Conservation (phyloP, 2,888 invertebrate genomes). For the Rhodophaea formosa region DNA sequence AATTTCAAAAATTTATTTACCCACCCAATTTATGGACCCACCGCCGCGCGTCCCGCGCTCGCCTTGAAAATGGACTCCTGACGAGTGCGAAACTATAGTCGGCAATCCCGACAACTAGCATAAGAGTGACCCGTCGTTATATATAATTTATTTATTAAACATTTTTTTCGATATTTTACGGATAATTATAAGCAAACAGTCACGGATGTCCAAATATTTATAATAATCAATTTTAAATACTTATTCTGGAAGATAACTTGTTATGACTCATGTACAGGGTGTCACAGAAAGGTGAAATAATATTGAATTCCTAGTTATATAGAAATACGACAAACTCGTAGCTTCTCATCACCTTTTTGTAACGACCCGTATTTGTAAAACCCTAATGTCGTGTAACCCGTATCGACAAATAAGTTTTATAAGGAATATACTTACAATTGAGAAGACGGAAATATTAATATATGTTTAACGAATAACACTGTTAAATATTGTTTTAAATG, state of each 20-base stretch:
- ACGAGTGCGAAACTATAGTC: too few relatives aligned
- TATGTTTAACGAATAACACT: conserved; percentile 39
- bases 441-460: conserved; percentile 47
- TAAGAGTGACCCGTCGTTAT: too few relatives aligned
- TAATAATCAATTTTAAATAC: conserved; percentile 16
- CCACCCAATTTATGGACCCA: too few relatives aligned
- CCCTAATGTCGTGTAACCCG: conserved; percentile 44
- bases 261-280: conserved; percentile 36
- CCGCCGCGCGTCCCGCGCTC: too few relatives aligned
- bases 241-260: conserved; percentile 44
- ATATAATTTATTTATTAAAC: too few relatives aligned
- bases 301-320: too few relatives aligned
- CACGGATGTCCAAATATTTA: neutral
- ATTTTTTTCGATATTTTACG: too few relatives aligned
- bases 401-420: conserved; percentile 44
- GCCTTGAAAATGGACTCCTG: too few relatives aligned
- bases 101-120: too few relatives aligned
- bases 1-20: neutral
- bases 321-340: too few relatives aligned
- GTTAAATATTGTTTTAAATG: neutral
- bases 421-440: conserved; percentile 40
- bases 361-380: conserved; percentile 23
- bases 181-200: neutral
- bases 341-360: too few relatives aligned
- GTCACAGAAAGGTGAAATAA: too few relatives aligned